These are phyloP conservation scores for Nicator chloris DNA, from an alignment of 2,113 vertebrate genomes.

Conservation along the genomic window DNA sequence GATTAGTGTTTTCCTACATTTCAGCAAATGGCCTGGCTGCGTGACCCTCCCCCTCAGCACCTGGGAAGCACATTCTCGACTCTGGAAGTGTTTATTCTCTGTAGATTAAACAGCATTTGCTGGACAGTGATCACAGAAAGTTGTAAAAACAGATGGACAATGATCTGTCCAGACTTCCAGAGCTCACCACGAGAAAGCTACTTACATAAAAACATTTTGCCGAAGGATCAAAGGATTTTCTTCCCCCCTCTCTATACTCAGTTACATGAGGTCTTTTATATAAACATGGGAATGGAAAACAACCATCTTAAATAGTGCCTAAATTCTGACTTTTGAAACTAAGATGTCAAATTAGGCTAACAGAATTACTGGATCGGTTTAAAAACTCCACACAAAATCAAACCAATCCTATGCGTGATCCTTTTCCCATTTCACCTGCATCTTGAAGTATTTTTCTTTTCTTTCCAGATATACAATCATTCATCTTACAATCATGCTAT, in stretches of 20 bases:
- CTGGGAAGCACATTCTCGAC: constrained; percentile 64
- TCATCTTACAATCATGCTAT: background rate
- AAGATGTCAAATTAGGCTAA: background rate
- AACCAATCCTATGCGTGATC: background rate
- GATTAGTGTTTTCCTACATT: background rate
- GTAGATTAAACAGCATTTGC: constrained; percentile 60
- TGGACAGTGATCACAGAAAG: constrained; percentile 69
- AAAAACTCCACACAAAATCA: background rate
- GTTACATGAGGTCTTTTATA: constrained; percentile 38
- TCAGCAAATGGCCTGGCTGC: background rate
- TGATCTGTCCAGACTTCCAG: constrained; percentile 51
- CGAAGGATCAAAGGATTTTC: constrained; percentile 64
- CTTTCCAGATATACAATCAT: background rate
- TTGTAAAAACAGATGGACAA: constrained; percentile 65
- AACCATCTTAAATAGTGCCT: background rate
- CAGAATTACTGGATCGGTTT: background rate
- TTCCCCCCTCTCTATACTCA: background rate
- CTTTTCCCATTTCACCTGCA: background rate
- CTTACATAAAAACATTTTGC: constrained; percentile 52
- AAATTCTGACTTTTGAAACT: background rate
- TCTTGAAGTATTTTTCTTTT: background rate
- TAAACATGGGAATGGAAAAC: constrained; percentile 36
- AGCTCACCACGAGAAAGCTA: constrained; percentile 55
- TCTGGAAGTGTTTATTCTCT: constrained; percentile 62
- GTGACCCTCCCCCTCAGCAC: constrained; percentile 46